Evolutionary conservation across 2,113 vertebrate species (phyloP), one percentile per base, ranked within the genome.

Genomic region (Oncorhynchus clarkii): DNA sequence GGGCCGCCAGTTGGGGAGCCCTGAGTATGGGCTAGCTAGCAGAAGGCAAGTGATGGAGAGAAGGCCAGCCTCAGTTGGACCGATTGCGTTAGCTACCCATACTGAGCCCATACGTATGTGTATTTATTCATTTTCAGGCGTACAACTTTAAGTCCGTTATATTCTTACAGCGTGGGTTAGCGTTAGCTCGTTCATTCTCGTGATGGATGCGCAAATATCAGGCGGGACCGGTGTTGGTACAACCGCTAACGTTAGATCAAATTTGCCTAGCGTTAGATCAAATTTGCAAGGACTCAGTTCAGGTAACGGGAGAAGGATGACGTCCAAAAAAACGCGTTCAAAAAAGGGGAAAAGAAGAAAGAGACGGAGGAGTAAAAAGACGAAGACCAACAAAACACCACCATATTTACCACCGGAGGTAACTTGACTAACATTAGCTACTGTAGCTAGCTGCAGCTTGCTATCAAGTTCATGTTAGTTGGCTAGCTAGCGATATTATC

Each of bases 321-420:
- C 82, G 65, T 71, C 88, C 34, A 91, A 88, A 72, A 91, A 88
- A 85, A 73, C 85, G 1, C 78, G 86, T 12, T 73, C 84, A 20
- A 91, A 82, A 78, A 81, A 87, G 88, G 88, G 92, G 81, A 93
- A 93, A 64, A 93, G 95, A 80, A 91, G 93, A 67, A 92, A 94
- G 85, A 93, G 94, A 74, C 89, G 94, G 60, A 48, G 90, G 67
- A 90, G 82, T 49, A 93, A 91, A 75, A 92, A 88, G 77, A 85
- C 75, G 75, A 75, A 86, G 72, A 88, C 76, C 85, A 95, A 94
- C 80, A 85, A 80, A 80, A 81, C 82, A 24, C 96, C 96, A 0
- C 95, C 96, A 48, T 97, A 94, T 86, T 89, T 98, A 68, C 97
- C 97, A 0, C 97, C 97, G 20, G 97, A 98, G 96, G 97, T 98